phyloP scores from a whole-genome alignment of 2,797 vertebrate genomes.

The Anableps anableps region DNA sequence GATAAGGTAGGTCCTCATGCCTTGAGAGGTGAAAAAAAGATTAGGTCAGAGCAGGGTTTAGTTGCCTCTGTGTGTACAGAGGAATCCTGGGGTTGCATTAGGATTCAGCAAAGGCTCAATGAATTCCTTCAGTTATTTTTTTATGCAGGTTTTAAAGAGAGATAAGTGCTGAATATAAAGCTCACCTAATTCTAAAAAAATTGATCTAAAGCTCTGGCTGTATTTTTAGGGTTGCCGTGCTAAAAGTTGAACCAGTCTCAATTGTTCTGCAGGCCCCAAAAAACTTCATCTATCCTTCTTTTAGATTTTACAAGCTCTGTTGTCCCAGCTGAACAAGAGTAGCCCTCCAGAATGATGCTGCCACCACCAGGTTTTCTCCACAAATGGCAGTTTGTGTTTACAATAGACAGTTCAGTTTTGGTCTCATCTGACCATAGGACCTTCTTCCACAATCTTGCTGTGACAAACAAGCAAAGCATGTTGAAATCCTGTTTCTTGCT shows the following conservation, averaged over 20 bases:
- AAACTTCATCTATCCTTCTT: background rate
- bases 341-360: background rate
- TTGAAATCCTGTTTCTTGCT: too few species aligned
- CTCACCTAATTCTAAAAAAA: slow-evolving; percentile 26
- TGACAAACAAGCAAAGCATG: too few species aligned
- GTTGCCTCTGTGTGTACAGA: slow-evolving; percentile 19
- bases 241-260: background rate
- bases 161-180: slow-evolving; percentile 46
- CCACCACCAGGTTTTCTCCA: background rate
- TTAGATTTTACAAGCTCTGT: background rate
- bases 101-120: slow-evolving; percentile 37
- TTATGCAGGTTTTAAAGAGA: slow-evolving; percentile 29
- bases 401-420: too few species aligned
- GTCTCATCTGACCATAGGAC: too few species aligned
- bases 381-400: too few species aligned
- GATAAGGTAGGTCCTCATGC: slow-evolving; percentile 93
- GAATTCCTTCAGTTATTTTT: slow-evolving; percentile 31
- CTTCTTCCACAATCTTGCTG: too few species aligned
- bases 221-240: background rate
- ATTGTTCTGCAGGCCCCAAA: background rate
- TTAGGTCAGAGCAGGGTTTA: slow-evolving; percentile 13
- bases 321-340: background rate
- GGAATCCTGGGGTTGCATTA: slow-evolving; percentile 23
- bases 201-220: background rate
- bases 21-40: slow-evolving; percentile 66